Base-by-base conservation (phyloP, 2,888 invertebrate genomes). In the Cynaeus angustus region DNA sequence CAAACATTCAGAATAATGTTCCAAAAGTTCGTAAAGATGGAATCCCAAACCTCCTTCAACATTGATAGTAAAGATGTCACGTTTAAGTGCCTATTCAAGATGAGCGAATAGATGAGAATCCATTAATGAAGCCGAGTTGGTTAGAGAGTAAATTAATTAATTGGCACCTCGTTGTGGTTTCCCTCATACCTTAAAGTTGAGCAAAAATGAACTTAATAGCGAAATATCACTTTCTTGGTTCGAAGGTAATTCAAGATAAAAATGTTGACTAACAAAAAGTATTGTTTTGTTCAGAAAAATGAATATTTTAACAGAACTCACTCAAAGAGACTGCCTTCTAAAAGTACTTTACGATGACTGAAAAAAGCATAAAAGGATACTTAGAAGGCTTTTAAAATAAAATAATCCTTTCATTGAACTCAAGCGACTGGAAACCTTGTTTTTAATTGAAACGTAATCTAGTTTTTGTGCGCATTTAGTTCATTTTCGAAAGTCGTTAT, bases 331-430 rank as follows among this genome's bases (percentile, higher is more conserved):
- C 28, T 30, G 37, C 14, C 30, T 61, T 67, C 52, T 16, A 28
- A 53, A 37, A 30, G 53, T 53, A 43, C 58, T 67, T 67, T 30
- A 37, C 45, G 10, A 37, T 38, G 59, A 67, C 59, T 67, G 67
- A 52, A 52, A 41, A 13, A 26, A 43, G 16, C 33, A 55, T 67
- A 43, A 67, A 43, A 67, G 26, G 33, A 58, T 33, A 67, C 50
- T 46, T 67, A 53, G 52, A 67, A 59, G 53, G 67, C 38, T 67
- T 59, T 41, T 38, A 52, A 52, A 59, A 67, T 59, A 30, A 59
- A 67, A 43, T 67, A 67, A 67, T 59, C 67, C 37, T 45, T 59
- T 59, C 67, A 61, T 43, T 45, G 67, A 52, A 26, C 1, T 59
- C 21, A 21, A 21, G 4, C 21, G 21, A 21, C 21, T 21, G 1